Evolutionary conservation across 1,140 invertebrate genomes (phyloP).

Genomic region (Triops cancriformis): DNA sequence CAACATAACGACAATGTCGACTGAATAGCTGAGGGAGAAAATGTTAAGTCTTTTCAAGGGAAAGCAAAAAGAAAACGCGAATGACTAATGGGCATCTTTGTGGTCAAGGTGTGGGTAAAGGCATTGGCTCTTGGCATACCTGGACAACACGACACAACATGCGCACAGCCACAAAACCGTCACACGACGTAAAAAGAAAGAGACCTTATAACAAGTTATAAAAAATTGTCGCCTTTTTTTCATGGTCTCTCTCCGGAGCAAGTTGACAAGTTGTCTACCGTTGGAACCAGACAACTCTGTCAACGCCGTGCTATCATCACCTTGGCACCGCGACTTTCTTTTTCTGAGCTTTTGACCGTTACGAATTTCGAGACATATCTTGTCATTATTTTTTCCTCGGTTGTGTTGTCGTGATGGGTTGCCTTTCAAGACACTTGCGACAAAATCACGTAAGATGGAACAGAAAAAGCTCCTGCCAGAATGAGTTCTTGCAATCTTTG

Average conservation of each 20-base stretch:
- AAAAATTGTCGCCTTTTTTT: background rate
- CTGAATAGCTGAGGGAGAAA: background rate
- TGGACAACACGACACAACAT: conserved; percentile 10
- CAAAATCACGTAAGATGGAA: too few relatives aligned
- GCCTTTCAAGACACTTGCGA: too few relatives aligned
- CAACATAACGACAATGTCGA: background rate
- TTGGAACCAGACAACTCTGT: conserved; percentile 13
- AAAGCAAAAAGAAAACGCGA: background rate
- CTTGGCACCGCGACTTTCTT: background rate
- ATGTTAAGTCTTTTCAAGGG: background rate
- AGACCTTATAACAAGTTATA: background rate
- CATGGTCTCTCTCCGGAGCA: background rate
- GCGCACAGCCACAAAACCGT: background rate
- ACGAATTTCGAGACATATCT: background rate
- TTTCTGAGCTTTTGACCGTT: background rate
- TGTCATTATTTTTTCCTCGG: background rate
- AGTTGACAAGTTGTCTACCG: conserved; percentile 2
- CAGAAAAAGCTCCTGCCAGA: too few relatives aligned
- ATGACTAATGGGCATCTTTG: conserved; percentile 13
- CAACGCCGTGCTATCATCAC: conserved; percentile 12
- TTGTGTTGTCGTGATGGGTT: too few relatives aligned
- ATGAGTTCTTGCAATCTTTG: too few relatives aligned
- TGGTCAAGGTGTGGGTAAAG: conserved; percentile 13
- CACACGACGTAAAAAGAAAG: background rate
- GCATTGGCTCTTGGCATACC: background rate